Base-by-base conservation (phyloP, 1,140 invertebrate genomes). In the Drosophila athabasca region DNA sequence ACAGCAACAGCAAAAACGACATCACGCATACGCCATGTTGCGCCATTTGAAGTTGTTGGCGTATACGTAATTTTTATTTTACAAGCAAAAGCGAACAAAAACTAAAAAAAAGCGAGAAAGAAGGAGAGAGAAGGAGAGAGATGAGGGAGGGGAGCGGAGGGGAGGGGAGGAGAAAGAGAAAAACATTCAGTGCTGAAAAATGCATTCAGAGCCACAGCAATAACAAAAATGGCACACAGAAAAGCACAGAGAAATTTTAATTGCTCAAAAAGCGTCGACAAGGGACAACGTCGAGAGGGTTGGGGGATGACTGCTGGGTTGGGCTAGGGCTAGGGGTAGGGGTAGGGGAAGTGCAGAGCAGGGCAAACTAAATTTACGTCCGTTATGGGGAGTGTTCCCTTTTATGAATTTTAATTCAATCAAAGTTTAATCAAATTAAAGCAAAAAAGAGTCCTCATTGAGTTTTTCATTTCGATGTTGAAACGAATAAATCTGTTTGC, bases 11-110 rank as follows among this genome's bases (percentile, higher is more conserved):
- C 31, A 59, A 62, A 43, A 64, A 35, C 65, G 76, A 76, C 58
- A 76, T 58, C 57, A 72, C 76, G 61, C 76, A 83, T 83, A 89
- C 79, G 79, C 76, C 79, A 83, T 73, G 79, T 88, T 88, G 83
- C 51, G 65, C 76, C 79, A 88, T 82, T 88, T 88, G 71, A 83
- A 89, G 79, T 73, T 88, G 82, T 77, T 88, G 67, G 76, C 65
- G 84, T 88, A 88, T 83, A 83, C 71, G 84, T 88, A 83, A 88
- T 89, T 76, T 89, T 89, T 89, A 89, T 88, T 79, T 87, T 82
- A 67, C 84, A 72, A 31, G 51, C 72, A 73, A 61, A 70, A 68
- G 77, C 66, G 80, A 79, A 71, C 67, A 62, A 58, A 80, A 65
- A 76, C 71, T 50, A 48, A 54, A 53, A 45, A 58, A 49, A n/a